Conservation (phyloP, 2,888 invertebrate species). For the Tetropium fuscum region DNA sequence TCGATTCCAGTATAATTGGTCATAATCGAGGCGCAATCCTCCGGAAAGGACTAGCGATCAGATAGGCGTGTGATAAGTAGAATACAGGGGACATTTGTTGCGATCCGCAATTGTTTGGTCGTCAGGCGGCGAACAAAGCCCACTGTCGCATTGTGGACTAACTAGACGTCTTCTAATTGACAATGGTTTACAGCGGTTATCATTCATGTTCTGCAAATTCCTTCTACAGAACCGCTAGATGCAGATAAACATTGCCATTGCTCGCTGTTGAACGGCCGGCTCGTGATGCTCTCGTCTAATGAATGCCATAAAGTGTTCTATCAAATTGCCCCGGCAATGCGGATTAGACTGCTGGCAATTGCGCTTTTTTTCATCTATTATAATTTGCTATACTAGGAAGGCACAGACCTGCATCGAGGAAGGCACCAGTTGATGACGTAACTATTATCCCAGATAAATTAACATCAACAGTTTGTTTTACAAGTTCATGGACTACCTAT, state of each 20-base stretch:
- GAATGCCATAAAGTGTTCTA: slow-evolving; percentile 56
- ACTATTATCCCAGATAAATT: slow-evolving; percentile 8
- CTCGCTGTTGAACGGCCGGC: slow-evolving; percentile 45
- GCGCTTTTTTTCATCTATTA: slow-evolving; percentile 40
- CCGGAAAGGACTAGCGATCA: slow-evolving; percentile 48
- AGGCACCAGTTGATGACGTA: slow-evolving; percentile 28
- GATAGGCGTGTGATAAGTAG: slow-evolving; percentile 58
- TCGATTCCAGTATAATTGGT: slow-evolving; percentile 54
- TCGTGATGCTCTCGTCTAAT: slow-evolving; percentile 56
- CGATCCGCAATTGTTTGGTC: slow-evolving; percentile 62
- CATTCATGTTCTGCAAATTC: slow-evolving; percentile 66
- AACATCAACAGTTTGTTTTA: no score
- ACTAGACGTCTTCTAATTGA: slow-evolving; percentile 66
- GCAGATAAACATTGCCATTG: slow-evolving; percentile 54
- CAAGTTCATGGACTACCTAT: no score
- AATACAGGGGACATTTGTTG: slow-evolving; percentile 62
- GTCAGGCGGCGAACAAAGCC: slow-evolving; percentile 61
- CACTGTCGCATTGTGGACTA: slow-evolving; percentile 63
- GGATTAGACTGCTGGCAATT: slow-evolving; percentile 40
- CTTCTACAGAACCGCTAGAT: slow-evolving; percentile 60
- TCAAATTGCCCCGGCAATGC: slow-evolving; percentile 48
- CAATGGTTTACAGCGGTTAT: slow-evolving; percentile 66
- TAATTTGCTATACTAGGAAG: slow-evolving; percentile 39
- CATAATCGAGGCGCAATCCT: slow-evolving; percentile 45
- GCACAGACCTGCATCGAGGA: slow-evolving; percentile 37